Evolutionary conservation across 2,113 vertebrate species (phyloP), one percentile per base, ranked within the genome.

Genomic region (Octodon degus): DNA sequence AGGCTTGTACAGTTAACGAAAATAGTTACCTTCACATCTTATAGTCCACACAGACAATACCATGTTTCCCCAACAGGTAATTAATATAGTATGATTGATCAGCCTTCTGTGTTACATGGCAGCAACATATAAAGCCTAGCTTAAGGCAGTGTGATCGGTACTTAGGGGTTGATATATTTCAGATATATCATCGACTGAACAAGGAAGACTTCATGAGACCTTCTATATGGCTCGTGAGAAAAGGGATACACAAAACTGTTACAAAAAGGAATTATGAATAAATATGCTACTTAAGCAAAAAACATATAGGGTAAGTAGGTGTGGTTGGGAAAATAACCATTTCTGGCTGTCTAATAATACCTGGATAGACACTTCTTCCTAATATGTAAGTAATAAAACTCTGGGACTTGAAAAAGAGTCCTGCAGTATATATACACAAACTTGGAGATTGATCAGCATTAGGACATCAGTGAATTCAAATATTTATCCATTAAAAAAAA

Each of bases 241-340:
- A 83, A 76, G 70, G 40, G 24, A 90, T 72, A 68, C 85, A 55
- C 0, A 60, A 27, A 80, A 30, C 17, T 82, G 1, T 62, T 58
- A 92, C 58, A 70, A 94, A 85, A 10, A 55, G 43, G 62, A 77
- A 50, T 34, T 60, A 16, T 30, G 7, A 53, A 92, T 53, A 76
- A 94, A 94, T 62, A 76, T 80, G 74, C 20, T 80, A 68, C 25
- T 80, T 53, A 63, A 67, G 12, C 50, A 16, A 97, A 93, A 89
- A 84, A 17, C 65, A 79, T 47, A 1, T 17, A 83, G 19, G n/a
- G 53, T 62, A 89, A 90, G 32, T 13, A 94, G 40, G 60, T 53
- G 47, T 62, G 62, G 20, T 7, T 43, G 13, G 9, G 10, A 32
- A 72, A 17, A 81, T 65, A 63, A 86, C 24, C 53, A 37, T 67